Conservation (phyloP, 2,113 vertebrate genomes). For the Corythornis vintsioides region DNA sequence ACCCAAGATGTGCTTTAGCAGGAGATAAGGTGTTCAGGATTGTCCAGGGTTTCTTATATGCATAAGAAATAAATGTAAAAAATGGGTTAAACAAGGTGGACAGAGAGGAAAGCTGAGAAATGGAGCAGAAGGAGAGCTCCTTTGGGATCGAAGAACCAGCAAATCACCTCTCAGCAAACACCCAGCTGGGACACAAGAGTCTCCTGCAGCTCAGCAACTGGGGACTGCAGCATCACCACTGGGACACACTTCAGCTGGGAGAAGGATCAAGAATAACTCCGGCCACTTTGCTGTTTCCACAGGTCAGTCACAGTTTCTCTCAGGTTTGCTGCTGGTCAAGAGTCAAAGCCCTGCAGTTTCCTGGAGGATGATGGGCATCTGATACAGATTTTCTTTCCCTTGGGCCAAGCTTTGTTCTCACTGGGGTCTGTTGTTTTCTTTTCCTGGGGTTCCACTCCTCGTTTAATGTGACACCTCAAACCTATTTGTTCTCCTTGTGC, state of each 20-base stretch:
- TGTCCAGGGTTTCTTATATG: neutral
- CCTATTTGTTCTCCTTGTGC: neutral
- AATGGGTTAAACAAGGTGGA: conserved; percentile 24
- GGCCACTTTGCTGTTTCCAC: neutral
- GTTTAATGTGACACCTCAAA: too few species aligned
- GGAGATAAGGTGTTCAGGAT: conserved; percentile 62
- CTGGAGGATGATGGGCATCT: neutral
- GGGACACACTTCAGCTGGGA: fast-evolving
- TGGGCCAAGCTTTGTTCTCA: fast-evolving
- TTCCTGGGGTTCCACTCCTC: neutral
- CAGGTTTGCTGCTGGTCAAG: neutral
- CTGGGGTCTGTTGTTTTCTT: fast-evolving
- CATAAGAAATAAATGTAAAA: neutral
- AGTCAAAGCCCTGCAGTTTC: neutral
- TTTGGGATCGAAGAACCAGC: conserved; percentile 55
- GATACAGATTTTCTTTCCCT: neutral
- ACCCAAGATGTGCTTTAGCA: neutral
- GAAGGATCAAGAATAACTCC: neutral
- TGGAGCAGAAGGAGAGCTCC: conserved; percentile 29
- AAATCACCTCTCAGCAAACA: neutral
- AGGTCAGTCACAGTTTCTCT: neutral
- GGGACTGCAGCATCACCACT: neutral
- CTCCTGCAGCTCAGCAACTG: neutral
- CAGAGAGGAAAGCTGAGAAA: conserved; percentile 12
- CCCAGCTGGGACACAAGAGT: fast-evolving